phyloP scores from a whole-genome alignment of 2,888 invertebrate species.

The Coelinius sp. region DNA sequence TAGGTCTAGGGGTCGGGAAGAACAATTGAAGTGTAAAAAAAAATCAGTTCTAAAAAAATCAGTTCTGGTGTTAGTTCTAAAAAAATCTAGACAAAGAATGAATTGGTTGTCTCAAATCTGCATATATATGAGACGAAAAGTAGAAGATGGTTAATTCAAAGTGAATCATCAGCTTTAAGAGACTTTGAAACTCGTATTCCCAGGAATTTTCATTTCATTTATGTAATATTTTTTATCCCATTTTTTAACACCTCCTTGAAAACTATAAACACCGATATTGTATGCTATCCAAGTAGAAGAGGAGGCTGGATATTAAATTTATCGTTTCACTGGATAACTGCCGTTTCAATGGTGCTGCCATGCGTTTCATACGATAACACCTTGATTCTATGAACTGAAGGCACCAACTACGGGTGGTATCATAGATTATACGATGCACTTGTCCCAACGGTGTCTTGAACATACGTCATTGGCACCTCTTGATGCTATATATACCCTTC shows the following conservation, averaged over 20 bases:
- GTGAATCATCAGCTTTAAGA: background rate
- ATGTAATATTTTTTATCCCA: background rate
- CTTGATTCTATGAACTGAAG: slow-evolving; percentile 21
- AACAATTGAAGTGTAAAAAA: too few relatives aligned
- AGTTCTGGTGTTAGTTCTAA: too few relatives aligned
- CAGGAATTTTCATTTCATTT: background rate
- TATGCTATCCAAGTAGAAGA: too few relatives aligned
- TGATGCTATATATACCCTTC: background rate
- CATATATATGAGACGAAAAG: too few relatives aligned
- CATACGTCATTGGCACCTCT: slow-evolving; percentile 34
- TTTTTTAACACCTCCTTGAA: background rate
- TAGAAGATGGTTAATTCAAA: background rate
- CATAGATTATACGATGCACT: slow-evolving; percentile 26
- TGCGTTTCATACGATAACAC: slow-evolving; percentile 35
- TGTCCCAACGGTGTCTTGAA: slow-evolving; percentile 25
- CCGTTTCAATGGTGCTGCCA: slow-evolving; percentile 27
- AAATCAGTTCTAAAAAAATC: too few relatives aligned
- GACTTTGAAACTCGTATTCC: background rate
- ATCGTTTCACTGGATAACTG: slow-evolving; percentile 17
- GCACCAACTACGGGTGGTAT: background rate
- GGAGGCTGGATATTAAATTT: slow-evolving; percentile 28
- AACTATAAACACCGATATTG: background rate
- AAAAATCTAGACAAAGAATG: too few relatives aligned
- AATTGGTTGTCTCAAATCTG: too few relatives aligned
- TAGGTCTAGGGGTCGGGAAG: too few relatives aligned